Evolutionary conservation across 1,140 invertebrate species (phyloP), one percentile per base, ranked within the genome.

Genomic region (Dufourea novaeangliae): DNA sequence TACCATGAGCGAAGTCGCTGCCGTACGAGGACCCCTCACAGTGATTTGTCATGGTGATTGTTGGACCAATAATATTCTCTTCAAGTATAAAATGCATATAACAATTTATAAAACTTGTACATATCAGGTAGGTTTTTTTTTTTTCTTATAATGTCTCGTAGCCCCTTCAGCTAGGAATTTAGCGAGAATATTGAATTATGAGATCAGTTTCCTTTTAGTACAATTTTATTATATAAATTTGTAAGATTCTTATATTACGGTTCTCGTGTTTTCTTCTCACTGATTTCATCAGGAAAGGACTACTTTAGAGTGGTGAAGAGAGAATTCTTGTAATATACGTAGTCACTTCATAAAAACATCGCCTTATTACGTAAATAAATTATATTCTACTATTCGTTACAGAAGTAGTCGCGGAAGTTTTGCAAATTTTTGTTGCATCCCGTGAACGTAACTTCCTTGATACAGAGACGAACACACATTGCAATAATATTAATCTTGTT

Each of bases 31-130:
- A 25, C 93, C 94, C 0, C 87, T 96, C 25, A 94, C 94, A 0
- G 95, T 95, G 6, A 94, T 96, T 70, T 94, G 94, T 72, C 96
- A 96, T 79, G 96, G 96, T 0, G 95, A 96, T 76, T 96, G 95
- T 86, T 96, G 95, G 95, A 95, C 95, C 0, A 96, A 96, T 79
- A 96, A 96, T 88, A 94, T 96, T 79, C 84, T 96, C 1, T 96
- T 96, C 84, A 92, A 93, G 11, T 57, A 69, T 39, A 50, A 29
- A 32, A 32, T 57, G 25, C 54, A 32, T 57, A 57, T 57, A 27
- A 57, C 29, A 57, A 32, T 32, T 5, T 57, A 32, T 32, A 57
- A 57, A 57, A 57, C 54, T 57, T 57, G 54, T 27, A 54, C 52
- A 27, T 54, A 54, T 54, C 22, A 54, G 52, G n/a, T 61, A 6